Base-by-base conservation (phyloP, 2,797 vertebrate genomes). In the Antennarius maculatus region DNA sequence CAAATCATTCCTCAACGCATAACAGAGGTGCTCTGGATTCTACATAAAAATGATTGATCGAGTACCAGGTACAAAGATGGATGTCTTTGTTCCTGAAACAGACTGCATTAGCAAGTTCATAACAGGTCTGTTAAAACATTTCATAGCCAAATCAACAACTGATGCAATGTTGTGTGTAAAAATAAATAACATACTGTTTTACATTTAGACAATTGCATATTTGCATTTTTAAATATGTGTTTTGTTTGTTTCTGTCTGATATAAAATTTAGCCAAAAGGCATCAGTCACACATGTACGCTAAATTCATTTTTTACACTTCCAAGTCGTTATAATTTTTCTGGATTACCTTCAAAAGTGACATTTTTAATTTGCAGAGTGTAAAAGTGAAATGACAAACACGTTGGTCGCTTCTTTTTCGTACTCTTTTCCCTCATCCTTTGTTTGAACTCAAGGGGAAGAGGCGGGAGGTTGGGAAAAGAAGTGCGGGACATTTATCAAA, bases 171-270 rank as follows among this genome's bases (percentile, higher is more conserved):
- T 50, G 18, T 49, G 28, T 11, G 18, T 42, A 62, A 18, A 52
- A 69, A 74, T 79, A 65, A 80, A 80, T 55, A 74, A 37, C 43
- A 62, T 34, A 39, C 23, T 41, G 27, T 27, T 74, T 76, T 74
- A 84, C 77, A 84, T 52, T 60, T 72, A 23, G 16, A 58, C 4
- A 8, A 31, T 29, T 49, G 12, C 39, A 7, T 39, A 12, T 39
- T 7, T 39, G 11, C 7, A 39, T 39, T 39, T 1, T 2, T 39
- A 37, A 7, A 16, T 17, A 34, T 29, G 49, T 0, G 2, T 8
- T 13, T 0, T 1, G 28, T 52, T 67, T 42, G 11, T 53, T 42
- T 16, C n/a, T 50, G 0, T 59, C 15, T 29, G 12, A 17, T 23
- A 2, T 14, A 50, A 27, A 16, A 27, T 43, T 49, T 9, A 34